These are phyloP conservation scores for Ctenochaetus hawaiiensis DNA, from an alignment of 2,797 vertebrate genomes.

Conservation along the genomic window DNA sequence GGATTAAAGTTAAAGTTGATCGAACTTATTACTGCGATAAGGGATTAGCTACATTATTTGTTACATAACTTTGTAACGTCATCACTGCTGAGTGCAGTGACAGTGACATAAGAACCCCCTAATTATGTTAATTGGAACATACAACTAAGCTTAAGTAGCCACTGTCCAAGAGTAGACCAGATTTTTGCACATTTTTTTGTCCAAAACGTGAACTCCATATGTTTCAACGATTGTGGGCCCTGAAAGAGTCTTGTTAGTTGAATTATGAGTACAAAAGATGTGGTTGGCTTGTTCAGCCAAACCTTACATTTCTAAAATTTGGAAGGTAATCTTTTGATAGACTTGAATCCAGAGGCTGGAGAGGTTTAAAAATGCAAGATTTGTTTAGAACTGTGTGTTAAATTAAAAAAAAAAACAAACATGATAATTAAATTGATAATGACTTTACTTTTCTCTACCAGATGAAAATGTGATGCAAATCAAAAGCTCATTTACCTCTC, in stretches of 20 bases:
- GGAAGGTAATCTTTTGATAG: not conserved
- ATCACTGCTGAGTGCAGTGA: too few relatives aligned
- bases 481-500: slow-evolving; percentile 82
- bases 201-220: not conserved
- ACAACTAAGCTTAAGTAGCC: not conserved
- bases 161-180: not conserved
- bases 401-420: not conserved
- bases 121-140: not conserved
- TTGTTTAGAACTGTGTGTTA: not conserved
- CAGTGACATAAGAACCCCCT: too few relatives aligned
- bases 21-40: too few relatives aligned
- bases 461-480: not conserved
- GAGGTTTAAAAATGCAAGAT: not conserved
- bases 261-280: not conserved
- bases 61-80: too few relatives aligned
- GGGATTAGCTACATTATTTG: too few relatives aligned
- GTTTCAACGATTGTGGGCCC: not conserved
- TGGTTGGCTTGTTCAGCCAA: not conserved
- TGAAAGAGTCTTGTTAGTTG: not conserved
- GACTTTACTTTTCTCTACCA: not conserved
- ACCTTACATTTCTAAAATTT: not conserved
- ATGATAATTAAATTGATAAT: not conserved
- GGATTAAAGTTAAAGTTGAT: too few relatives aligned
- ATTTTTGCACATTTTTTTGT: not conserved
- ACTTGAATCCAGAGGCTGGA: slow-evolving; percentile 1